Evolutionary conservation across 2,888 invertebrate species (phyloP).

Genomic region (Volucella inflata): DNA sequence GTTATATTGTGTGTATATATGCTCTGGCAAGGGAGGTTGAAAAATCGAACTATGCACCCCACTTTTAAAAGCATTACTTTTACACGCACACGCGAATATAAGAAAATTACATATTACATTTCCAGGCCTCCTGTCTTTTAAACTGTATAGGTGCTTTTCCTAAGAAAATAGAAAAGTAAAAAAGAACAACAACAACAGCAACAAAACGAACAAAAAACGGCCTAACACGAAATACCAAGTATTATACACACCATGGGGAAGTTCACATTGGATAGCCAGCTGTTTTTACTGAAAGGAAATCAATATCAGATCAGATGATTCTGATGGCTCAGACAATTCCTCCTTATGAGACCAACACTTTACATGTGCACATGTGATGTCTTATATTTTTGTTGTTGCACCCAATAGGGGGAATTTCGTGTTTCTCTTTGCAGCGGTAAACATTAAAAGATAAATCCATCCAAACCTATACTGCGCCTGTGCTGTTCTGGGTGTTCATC

Average conservation of each 20-base stretch:
- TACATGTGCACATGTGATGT: conserved; percentile 68
- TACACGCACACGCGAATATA: not conserved
- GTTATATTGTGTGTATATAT: conserved; percentile 15
- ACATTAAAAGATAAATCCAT: conserved; percentile 8
- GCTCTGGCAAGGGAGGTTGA: conserved; percentile 57
- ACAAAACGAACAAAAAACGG: conserved; percentile 46
- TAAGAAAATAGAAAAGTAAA: conserved; percentile 19
- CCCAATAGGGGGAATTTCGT: not conserved
- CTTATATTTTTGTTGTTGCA: conserved; percentile 34
- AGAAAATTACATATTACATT: conserved; percentile 16
- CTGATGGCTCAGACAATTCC: conserved; percentile 8
- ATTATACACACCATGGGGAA: conserved; percentile 39
- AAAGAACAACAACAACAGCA: not conserved
- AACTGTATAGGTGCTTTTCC: conserved; percentile 29
- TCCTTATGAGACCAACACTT: conserved; percentile 31
- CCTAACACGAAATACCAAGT: conserved; percentile 7
- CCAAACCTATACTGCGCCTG: conserved; percentile 50
- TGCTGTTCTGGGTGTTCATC: conserved; percentile 41
- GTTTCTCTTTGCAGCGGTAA: conserved; percentile 1
- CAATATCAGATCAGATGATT: conserved; percentile 73
- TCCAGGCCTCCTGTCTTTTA: conserved; percentile 33
- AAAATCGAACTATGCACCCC: conserved; percentile 77
- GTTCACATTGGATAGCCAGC: conserved; percentile 60
- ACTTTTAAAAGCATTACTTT: conserved; percentile 51
- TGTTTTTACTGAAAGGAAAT: conserved; percentile 64